phyloP scores from a whole-genome alignment of 2,888 invertebrate genomes.

The Carcina quercana region DNA sequence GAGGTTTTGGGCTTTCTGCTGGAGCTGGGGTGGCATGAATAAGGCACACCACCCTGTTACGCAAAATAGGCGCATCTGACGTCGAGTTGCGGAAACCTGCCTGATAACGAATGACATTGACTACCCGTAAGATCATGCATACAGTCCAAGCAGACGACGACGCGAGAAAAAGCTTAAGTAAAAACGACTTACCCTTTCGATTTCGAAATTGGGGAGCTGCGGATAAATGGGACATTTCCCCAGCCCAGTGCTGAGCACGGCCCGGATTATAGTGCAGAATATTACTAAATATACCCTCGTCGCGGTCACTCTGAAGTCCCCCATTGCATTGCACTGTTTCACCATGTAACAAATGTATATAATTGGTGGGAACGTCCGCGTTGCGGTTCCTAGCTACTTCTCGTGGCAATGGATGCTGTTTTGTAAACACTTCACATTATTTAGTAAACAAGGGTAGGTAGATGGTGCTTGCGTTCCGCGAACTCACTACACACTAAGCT shows the following conservation, averaged over 20 bases:
- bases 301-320: constrained; percentile 42
- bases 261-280: constrained; percentile 32
- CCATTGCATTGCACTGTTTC: constrained; percentile 37
- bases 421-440: constrained; percentile 28
- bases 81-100: too few species aligned
- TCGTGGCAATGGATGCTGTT: neutral
- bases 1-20: too few species aligned
- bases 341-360: constrained; percentile 2
- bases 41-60: too few species aligned
- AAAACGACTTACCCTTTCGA: constrained; percentile 73
- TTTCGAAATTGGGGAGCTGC: constrained; percentile 78
- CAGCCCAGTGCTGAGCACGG: constrained; percentile 65
- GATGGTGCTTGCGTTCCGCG: constrained; percentile 8
- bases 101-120: too few species aligned
- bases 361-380: neutral
- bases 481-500: constrained; percentile 16
- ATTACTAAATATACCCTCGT: constrained; percentile 33
- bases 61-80: too few species aligned
- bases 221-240: constrained; percentile 81
- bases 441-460: constrained; percentile 24
- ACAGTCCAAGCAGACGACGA: too few species aligned
- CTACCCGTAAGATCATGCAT: too few species aligned
- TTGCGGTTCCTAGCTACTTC: neutral
- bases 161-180: too few species aligned
- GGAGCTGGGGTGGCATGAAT: too few species aligned